Percentiles rank a stretch among this genome's conserved stretches.
Conservation (phyloP, 2,113 vertebrate species). For the Eubucco bourcierii region DNA sequence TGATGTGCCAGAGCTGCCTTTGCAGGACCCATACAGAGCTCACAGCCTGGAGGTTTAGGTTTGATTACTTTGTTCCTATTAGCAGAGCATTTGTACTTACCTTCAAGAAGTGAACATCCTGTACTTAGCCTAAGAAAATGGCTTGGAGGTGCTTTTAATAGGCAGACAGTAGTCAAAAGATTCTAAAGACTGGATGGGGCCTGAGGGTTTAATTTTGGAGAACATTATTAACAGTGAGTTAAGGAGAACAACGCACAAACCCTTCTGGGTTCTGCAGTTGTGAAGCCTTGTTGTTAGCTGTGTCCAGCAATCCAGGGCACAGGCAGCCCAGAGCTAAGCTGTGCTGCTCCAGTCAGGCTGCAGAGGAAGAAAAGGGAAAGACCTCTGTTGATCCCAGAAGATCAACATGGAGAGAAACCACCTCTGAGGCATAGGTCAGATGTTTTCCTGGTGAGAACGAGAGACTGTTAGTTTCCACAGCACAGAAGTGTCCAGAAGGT, state of each 20-base stretch:
- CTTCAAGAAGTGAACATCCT: not conserved
- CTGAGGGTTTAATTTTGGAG: not conserved
- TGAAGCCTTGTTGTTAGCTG: not conserved
- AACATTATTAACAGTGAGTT: not conserved
- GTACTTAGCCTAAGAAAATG: not conserved
- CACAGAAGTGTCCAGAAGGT: not conserved
- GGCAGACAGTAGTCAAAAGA: not conserved
- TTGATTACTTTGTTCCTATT: constrained; percentile 7
- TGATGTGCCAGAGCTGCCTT: not conserved
- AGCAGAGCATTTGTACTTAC: not conserved
- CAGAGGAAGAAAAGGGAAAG: not conserved
- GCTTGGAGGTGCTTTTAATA: not conserved
- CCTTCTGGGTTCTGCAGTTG: not conserved
- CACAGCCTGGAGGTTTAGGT: not conserved
- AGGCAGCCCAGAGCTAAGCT: not conserved
- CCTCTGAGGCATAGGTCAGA: not conserved
- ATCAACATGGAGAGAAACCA: not conserved
- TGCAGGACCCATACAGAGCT: not conserved
- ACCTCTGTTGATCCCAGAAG: not conserved
- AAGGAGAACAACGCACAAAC: not conserved
- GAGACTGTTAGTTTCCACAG: not conserved
- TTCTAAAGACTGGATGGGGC: not conserved
- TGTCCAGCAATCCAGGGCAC: not conserved
- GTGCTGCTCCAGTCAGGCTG: not conserved
- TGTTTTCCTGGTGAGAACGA: not conserved